Evolutionary conservation across 1,140 invertebrate species (phyloP).

Genomic region (Paraescarpia echinospica): DNA sequence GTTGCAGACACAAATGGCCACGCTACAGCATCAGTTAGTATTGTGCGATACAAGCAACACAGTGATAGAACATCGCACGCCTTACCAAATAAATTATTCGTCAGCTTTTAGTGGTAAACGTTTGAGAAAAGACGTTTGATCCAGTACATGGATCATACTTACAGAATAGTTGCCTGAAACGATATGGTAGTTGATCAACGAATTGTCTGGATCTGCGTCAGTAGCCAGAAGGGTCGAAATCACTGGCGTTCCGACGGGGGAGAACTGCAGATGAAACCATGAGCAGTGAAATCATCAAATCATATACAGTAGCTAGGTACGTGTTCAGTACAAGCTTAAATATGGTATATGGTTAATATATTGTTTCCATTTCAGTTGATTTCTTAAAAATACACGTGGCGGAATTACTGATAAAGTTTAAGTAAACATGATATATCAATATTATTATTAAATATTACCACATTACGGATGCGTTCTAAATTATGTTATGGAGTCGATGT

Average conservation of each 20-base stretch:
- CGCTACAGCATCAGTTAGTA: no score
- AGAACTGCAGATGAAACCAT: not conserved
- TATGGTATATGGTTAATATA: not conserved
- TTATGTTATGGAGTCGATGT: not conserved
- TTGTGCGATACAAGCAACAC: no score
- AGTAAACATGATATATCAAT: not conserved
- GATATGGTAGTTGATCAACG: not conserved
- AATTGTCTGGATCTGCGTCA: not conserved
- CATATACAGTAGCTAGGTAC: not conserved
- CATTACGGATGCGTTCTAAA: not conserved
- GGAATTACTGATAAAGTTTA: not conserved
- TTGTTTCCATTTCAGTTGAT: not conserved
- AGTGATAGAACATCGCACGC: no score
- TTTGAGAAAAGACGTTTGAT: not conserved
- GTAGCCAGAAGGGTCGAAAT: not conserved
- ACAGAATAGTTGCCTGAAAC: not conserved
- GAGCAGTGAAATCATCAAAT: not conserved
- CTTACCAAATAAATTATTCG: not conserved
- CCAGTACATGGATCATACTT: not conserved
- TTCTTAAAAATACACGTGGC: not conserved
- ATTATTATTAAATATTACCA: not conserved
- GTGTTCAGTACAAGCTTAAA: not conserved
- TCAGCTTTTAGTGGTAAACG: not conserved
- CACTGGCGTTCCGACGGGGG: not conserved
- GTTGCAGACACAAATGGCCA: no score